A percentile compares a stretch with the other conserved stretches of the same genome.
Evolutionary conservation across 2,888 invertebrate genomes (phyloP).

Genomic region (Lasius fuliginosus): DNA sequence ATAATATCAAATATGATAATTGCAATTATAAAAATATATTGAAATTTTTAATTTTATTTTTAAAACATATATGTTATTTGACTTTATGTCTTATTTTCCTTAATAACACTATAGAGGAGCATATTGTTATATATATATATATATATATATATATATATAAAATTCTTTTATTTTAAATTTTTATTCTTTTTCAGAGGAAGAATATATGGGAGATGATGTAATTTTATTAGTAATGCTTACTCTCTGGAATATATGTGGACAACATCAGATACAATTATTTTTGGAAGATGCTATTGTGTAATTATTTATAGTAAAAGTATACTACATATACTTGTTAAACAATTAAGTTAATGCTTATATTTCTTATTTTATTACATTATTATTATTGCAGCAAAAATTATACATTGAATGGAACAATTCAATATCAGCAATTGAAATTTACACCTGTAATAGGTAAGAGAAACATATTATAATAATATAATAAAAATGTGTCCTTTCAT

Average conservation of each 20-base stretch:
- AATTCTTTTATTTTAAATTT: neutral
- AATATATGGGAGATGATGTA: neutral
- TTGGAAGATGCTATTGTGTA: constrained; percentile 5
- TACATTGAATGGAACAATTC: neutral
- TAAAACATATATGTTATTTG: neutral
- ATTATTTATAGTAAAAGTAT: neutral
- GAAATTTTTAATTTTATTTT: neutral
- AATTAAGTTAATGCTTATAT: neutral
- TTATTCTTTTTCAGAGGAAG: neutral
- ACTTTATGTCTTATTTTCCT: neutral
- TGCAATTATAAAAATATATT: neutral
- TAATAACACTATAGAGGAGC: neutral
- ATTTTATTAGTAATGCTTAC: neutral
- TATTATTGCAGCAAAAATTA: constrained; percentile 11
- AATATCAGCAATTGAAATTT: neutral
- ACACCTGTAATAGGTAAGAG: neutral
- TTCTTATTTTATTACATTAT: neutral
- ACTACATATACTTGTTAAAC: neutral
- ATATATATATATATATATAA: neutral
- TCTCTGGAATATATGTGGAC: neutral
- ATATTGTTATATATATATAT: neutral
- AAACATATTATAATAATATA: neutral
- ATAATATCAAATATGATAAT: neutral
- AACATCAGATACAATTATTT: neutral
- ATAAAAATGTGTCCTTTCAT: neutral